A percentile compares a stretch with the other conserved stretches of the same genome.
Conservation (phyloP, 92 coral and sea anemone genomes). For the Porites rus region DNA sequence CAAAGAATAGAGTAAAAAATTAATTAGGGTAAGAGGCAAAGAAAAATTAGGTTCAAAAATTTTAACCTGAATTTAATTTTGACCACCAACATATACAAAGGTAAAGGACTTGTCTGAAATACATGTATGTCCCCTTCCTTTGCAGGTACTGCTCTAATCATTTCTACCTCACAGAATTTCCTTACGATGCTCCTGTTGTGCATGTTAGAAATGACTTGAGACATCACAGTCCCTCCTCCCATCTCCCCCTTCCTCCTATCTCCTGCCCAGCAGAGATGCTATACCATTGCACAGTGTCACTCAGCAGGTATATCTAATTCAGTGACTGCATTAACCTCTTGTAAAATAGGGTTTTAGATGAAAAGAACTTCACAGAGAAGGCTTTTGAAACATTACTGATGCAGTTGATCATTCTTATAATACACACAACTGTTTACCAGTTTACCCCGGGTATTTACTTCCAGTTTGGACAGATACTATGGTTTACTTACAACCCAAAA, state of each 20-base stretch:
- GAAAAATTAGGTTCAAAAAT: too few relatives aligned
- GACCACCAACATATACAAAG: too few relatives aligned
- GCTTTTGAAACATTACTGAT: conserved; percentile 31
- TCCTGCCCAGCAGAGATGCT: background rate
- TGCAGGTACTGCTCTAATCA: too few relatives aligned
- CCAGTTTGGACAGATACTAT: conserved; percentile 54
- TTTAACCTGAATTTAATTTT: too few relatives aligned
- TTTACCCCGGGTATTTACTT: conserved; percentile 43
- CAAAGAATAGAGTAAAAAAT: too few relatives aligned
- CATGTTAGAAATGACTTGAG: background rate
- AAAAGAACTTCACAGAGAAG: background rate
- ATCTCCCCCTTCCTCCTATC: background rate
- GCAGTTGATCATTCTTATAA: conserved; percentile 25
- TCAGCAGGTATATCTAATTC: background rate
- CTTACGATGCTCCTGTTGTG: too few relatives aligned
- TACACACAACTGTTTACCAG: conserved; percentile 57
- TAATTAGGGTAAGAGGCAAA: too few relatives aligned
- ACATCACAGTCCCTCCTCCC: background rate
- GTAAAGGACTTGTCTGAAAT: too few relatives aligned
- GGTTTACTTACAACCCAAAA: conserved; percentile 55
- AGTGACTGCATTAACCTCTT: too few relatives aligned
- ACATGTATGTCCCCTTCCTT: too few relatives aligned
- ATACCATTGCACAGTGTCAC: background rate
- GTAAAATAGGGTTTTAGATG: too few relatives aligned
- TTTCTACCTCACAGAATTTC: too few relatives aligned